Conservation (phyloP, 2,888 invertebrate species). For the Mesodorylaimus sp. region DNA sequence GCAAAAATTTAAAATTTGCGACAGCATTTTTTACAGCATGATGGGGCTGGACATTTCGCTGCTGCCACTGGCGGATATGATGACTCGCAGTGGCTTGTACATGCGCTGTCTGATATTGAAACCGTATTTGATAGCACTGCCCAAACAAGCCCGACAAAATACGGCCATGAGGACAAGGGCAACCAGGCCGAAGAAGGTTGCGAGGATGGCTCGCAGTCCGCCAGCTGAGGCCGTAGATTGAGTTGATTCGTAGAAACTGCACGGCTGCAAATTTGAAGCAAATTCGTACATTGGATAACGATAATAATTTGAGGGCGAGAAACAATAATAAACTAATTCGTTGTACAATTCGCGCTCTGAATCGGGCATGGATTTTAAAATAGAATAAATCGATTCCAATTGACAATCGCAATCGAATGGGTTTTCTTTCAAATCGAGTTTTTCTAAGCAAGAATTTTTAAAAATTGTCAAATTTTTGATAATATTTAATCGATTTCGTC, state of each 20-base stretch:
- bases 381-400: background rate
- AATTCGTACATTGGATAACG: background rate
- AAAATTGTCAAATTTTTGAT: background rate
- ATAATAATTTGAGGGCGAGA: background rate
- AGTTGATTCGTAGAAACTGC: no score
- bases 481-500: background rate
- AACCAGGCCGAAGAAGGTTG: background rate
- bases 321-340: background rate
- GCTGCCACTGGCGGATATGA: no score
- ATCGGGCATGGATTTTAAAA: background rate
- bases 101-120: no score
- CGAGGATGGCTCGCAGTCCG: no score
- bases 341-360: background rate
- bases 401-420: slow-evolving; percentile 1
- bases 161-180: background rate
- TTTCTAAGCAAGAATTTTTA: background rate
- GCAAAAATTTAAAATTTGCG: no score
- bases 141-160: background rate
- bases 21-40: no score
- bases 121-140: no score
- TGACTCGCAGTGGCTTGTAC: no score
- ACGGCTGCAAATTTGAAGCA: background rate
- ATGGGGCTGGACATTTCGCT: no score
- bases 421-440: background rate
- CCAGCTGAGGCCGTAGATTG: no score